Evolutionary conservation across 2,113 vertebrate species (phyloP).

Genomic region (Pelodiscus sinensis): DNA sequence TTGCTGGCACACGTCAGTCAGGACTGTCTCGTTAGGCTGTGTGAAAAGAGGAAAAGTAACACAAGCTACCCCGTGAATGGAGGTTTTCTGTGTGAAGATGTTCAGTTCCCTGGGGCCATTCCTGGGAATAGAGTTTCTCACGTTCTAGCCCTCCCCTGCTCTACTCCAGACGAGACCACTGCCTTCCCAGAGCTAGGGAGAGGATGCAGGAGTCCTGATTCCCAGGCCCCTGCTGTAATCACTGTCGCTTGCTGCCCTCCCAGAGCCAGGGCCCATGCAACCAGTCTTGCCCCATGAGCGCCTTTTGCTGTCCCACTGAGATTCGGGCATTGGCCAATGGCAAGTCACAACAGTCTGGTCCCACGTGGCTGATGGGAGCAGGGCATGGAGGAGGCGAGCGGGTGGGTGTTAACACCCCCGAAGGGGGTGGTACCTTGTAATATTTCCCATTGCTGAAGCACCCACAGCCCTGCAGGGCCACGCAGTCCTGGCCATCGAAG

Average conservation of each 20-base stretch:
- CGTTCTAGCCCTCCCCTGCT: background rate
- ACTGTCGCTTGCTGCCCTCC: background rate
- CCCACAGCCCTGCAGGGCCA: conserved; percentile 77
- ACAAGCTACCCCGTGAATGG: background rate
- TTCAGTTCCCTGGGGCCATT: background rate
- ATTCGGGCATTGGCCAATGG: no score
- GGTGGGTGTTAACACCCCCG: no score
- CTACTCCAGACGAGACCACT: background rate
- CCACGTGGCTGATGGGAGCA: background rate
- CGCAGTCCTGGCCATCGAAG: conserved; percentile 74
- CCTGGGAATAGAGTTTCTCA: background rate
- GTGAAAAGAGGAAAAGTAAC: background rate
- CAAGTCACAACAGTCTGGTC: no score
- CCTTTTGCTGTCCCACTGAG: no score
- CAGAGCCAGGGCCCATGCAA: background rate
- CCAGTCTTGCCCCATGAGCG: no score
- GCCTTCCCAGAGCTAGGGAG: background rate
- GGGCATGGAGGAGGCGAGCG: no score
- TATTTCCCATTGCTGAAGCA: conserved; percentile 80
- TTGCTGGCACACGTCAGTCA: conserved; percentile 71
- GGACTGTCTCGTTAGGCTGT: conserved; percentile 75
- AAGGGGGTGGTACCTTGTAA: background rate
- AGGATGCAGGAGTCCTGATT: background rate
- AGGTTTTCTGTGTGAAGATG: background rate
- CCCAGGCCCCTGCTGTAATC: background rate